Conservation (phyloP, 2,888 invertebrate species). For the Tenthredo amoena region DNA sequence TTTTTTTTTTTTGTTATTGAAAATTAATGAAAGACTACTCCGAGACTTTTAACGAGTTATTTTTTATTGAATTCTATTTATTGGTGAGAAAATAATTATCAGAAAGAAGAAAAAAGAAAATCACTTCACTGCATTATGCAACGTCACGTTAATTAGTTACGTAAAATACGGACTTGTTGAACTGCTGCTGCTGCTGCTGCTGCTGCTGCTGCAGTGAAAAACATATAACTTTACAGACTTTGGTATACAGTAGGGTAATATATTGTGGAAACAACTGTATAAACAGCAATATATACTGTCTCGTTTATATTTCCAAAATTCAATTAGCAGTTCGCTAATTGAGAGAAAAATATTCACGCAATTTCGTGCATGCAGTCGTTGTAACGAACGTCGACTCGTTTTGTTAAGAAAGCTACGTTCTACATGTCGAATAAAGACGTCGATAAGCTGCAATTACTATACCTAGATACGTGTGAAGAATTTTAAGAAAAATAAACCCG, state of each 20-base stretch:
- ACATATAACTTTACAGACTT: no score
- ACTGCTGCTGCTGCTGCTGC: not conserved
- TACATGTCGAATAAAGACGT: not conserved
- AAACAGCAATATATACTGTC: no score
- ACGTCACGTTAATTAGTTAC: not conserved
- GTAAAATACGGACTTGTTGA: not conserved
- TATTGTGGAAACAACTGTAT: no score
- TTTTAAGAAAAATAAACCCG: not conserved
- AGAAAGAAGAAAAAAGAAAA: not conserved
- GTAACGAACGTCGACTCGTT: not conserved
- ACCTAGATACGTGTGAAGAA: not conserved
- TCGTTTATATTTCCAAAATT: not conserved
- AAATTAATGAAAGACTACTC: not conserved
- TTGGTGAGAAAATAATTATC: not conserved
- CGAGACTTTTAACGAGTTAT: not conserved
- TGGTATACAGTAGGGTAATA: no score
- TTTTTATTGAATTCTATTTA: not conserved
- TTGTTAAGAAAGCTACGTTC: not conserved
- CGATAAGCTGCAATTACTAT: not conserved
- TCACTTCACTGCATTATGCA: not conserved
- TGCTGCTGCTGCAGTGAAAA: no score
- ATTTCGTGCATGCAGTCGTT: not conserved
- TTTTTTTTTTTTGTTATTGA: not conserved
- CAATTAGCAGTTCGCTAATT: not conserved
- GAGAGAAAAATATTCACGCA: not conserved